A percentile compares a stretch with the other conserved stretches of the same genome.
phyloP scores from a whole-genome alignment of 2,113 vertebrate species.

The Zapus hudsonius region DNA sequence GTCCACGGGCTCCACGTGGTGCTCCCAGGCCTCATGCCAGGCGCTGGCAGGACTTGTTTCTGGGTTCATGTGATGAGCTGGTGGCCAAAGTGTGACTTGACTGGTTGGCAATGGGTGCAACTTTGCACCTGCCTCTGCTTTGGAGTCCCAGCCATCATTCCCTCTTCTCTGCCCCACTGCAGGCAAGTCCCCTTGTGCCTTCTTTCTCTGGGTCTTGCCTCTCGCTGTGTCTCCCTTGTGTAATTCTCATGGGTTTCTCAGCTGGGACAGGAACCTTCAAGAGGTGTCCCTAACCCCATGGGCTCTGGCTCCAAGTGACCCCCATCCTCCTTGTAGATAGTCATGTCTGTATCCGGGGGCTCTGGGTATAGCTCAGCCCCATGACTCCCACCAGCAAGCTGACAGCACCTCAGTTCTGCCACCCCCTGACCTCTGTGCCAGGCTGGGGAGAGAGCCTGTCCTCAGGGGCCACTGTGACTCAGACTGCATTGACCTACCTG shows the following conservation, averaged over 20 bases:
- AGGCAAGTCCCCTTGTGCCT: neutral
- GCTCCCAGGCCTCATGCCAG: accelerated
- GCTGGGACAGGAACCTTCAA: neutral
- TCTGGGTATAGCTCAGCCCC: neutral
- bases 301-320: neutral
- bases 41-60: neutral
- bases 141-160: neutral
- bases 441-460: constrained; percentile 14
- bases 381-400: neutral
- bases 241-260: neutral
- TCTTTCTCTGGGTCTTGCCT: neutral
- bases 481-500: neutral
- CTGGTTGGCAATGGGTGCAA: too few species aligned
- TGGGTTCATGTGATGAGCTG: neutral
- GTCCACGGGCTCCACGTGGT: too few species aligned
- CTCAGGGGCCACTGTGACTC: neutral
- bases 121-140: neutral
- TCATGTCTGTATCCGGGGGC: neutral
- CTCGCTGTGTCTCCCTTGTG: neutral
- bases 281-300: neutral
- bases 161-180: neutral
- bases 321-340: neutral
- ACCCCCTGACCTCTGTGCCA: neutral
- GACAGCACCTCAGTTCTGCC: neutral
- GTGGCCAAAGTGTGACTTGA: neutral